Conservation (phyloP, 2,113 vertebrate species). For the Poeciliopsis retropinna region DNA sequence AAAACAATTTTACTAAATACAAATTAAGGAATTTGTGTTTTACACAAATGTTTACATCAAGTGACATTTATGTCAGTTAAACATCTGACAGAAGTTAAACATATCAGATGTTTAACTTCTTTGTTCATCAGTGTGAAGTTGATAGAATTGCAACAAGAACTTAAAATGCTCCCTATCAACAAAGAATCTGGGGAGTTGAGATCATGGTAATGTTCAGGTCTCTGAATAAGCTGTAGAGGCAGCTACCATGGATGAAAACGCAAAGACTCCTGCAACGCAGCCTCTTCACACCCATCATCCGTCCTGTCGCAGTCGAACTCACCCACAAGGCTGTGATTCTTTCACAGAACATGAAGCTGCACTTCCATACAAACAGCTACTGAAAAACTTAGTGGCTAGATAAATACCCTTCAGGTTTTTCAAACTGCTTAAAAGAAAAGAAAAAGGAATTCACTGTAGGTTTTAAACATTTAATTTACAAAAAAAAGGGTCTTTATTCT, state of each 20-base stretch:
- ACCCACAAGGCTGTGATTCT: background rate
- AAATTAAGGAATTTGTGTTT: no score
- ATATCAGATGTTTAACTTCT: background rate
- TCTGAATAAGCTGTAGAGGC: background rate
- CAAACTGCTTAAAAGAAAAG: background rate
- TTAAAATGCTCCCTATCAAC: constrained; percentile 3
- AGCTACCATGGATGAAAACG: background rate
- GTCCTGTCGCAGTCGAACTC: background rate
- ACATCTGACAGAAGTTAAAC: background rate
- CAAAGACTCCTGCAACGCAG: constrained; percentile 1
- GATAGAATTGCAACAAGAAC: background rate
- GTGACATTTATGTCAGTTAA: no score
- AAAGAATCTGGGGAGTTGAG: background rate
- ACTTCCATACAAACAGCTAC: background rate
- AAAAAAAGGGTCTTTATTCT: constrained; percentile 41
- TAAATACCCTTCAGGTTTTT: background rate
- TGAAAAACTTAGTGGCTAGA: background rate
- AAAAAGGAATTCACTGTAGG: background rate
- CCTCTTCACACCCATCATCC: background rate
- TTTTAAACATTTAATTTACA: constrained; percentile 52
- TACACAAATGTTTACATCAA: no score
- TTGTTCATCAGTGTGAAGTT: background rate
- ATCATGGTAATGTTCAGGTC: background rate
- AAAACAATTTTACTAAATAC: no score
- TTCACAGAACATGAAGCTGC: constrained; percentile 9